phyloP scores from a whole-genome alignment of 2,113 vertebrate species.

The Polypterus bichir region DNA sequence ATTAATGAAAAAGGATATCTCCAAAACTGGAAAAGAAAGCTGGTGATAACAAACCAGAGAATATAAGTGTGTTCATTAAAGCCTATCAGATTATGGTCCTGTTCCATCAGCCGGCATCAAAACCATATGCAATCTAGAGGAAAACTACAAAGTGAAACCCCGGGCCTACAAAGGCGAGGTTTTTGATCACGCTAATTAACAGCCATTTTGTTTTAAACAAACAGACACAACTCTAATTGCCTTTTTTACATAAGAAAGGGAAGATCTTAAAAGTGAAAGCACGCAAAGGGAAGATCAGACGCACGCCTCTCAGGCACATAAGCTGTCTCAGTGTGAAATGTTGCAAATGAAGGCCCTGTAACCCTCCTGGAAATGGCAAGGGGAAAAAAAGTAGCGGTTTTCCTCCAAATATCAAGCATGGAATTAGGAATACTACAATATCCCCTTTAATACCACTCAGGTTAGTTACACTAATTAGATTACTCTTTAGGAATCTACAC shows the following conservation, averaged over 20 bases:
- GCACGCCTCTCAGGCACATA: constrained; percentile 53
- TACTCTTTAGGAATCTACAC: no score
- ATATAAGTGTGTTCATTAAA: constrained; percentile 82
- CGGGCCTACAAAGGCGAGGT: constrained; percentile 74
- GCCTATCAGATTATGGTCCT: constrained; percentile 69
- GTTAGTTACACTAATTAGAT: not conserved
- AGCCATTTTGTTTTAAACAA: constrained; percentile 99
- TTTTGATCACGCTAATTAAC: constrained; percentile 99
- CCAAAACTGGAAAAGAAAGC: constrained; percentile 36
- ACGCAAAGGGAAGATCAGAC: constrained; percentile 70
- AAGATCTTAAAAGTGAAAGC: constrained; percentile 97
- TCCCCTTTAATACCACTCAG: not conserved
- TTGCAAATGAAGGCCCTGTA: constrained; percentile 4
- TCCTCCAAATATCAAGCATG: not conserved
- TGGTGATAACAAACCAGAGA: constrained; percentile 60
- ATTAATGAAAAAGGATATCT: constrained; percentile 17
- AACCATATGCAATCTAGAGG: constrained; percentile 67
- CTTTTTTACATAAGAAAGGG: constrained; percentile 99
- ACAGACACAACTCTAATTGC: constrained; percentile 99
- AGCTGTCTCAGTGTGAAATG: constrained; percentile 37
- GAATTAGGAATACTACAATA: not conserved
- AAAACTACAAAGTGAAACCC: constrained; percentile 83
- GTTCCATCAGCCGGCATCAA: constrained; percentile 87
- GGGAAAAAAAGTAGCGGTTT: constrained; percentile 8
- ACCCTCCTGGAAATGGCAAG: constrained; percentile 8